Percentiles rank a stretch among this genome's conserved stretches.
Evolutionary conservation across 1,140 invertebrate species (phyloP).

Genomic region (Platorchestia sp.): DNA sequence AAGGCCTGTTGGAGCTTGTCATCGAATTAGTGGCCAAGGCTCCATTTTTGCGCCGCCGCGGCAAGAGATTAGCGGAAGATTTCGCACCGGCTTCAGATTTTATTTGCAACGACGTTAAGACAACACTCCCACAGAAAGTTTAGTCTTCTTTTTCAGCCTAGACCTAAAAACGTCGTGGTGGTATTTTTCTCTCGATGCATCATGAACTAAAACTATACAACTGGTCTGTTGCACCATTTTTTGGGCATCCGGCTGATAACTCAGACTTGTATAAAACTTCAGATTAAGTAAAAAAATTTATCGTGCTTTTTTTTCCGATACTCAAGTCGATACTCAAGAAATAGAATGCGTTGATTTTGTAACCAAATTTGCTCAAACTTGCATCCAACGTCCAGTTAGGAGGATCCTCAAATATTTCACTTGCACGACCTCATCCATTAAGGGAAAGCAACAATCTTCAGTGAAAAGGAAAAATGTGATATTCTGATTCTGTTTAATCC

Average conservation of each 20-base stretch:
- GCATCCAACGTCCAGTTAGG: not conserved
- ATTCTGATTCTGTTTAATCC: not conserved
- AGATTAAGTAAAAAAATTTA: not conserved
- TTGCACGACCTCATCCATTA: not conserved
- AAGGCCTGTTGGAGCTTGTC: slow-evolving; percentile 25
- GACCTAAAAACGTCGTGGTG: not conserved
- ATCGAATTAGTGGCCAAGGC: slow-evolving; percentile 40
- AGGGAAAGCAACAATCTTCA: not conserved
- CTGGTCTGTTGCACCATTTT: not conserved
- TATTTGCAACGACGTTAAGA: slow-evolving; percentile 28
- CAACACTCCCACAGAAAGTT: not conserved
- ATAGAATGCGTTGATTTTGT: not conserved
- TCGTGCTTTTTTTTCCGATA: not conserved
- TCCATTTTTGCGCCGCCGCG: slow-evolving; percentile 18
- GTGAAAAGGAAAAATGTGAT: not conserved
- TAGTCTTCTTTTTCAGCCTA: not conserved
- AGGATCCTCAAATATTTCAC: not conserved
- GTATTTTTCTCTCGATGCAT: not conserved
- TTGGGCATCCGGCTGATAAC: not conserved
- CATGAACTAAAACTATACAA: not conserved
- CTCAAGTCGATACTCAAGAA: not conserved
- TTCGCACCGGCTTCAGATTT: slow-evolving; percentile 15
- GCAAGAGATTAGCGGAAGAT: slow-evolving; percentile 15
- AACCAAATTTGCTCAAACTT: not conserved
- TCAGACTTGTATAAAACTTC: not conserved